These are phyloP conservation scores for Napeogenes sylphis DNA, from an alignment of 2,888 invertebrate species.

Conservation along the genomic window DNA sequence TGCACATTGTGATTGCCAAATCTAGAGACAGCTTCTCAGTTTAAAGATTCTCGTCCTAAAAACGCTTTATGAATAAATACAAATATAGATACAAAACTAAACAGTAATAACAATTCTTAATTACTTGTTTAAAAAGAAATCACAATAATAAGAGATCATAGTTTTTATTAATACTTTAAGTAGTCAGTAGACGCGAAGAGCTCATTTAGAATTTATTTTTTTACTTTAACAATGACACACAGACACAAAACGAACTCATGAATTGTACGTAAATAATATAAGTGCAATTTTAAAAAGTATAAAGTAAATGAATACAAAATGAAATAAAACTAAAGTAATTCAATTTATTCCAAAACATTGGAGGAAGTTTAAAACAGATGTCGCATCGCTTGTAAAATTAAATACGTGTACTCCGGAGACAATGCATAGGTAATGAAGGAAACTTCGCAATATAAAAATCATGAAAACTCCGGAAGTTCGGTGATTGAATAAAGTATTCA, in stretches of 20 bases:
- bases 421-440: slow-evolving; percentile 69
- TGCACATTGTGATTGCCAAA: slow-evolving; percentile 30
- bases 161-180: too few relatives aligned
- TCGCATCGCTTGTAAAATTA: slow-evolving; percentile 47
- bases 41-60: slow-evolving; percentile 5
- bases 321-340: slow-evolving; percentile 18
- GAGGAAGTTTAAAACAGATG: slow-evolving; percentile 28
- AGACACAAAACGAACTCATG: too few relatives aligned
- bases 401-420: slow-evolving; percentile 58
- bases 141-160: too few relatives aligned
- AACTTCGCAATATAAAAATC: slow-evolving; percentile 74
- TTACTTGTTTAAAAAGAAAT: too few relatives aligned
- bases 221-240: too few relatives aligned
- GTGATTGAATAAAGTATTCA: slow-evolving; percentile 69
- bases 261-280: too few relatives aligned
- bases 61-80: too few relatives aligned
- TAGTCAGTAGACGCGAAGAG: too few relatives aligned
- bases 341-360: slow-evolving; percentile 26
- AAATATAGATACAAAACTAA: too few relatives aligned
- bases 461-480: slow-evolving; percentile 61
- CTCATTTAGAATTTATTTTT: too few relatives aligned
- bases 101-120: too few relatives aligned
- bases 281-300: background rate
- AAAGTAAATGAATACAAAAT: slow-evolving; percentile 10
- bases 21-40: slow-evolving; percentile 5